Base-by-base conservation (phyloP, 2,888 invertebrate genomes). In the Gnatocerus cornutus region DNA sequence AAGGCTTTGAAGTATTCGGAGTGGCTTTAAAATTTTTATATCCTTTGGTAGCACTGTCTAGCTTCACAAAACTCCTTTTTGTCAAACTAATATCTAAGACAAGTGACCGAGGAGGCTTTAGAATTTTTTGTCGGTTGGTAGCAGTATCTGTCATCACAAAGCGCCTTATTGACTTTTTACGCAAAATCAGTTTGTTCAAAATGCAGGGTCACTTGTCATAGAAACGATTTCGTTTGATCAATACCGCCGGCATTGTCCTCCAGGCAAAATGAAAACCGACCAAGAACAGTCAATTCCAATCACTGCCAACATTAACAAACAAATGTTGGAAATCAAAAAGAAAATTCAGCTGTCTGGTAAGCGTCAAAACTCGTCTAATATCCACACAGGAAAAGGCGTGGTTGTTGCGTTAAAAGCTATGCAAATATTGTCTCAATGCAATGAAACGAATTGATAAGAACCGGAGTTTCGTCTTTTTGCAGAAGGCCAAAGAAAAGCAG, bases 401-500 rank as follows among this genome's bases (percentile, higher is more conserved):
- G 29, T 6, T 16, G 10, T 5, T 37, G 7, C 37, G 37, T 37
- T n/a, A n/a, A 14, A 12, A 45, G 12, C 45, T 14, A 12, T 14
- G 10, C 12, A 14, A 45, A 45, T 14, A 45, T 45, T 45, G 10
- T 45, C 9, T 21, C 21, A 21, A 4, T 21, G 21, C 21, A 21
- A 21, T 21, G 21, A 1, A 21, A 21, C 4, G 4, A 21, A 21
- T 4, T 21, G 21, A 21, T 21, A 21, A 21, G 21, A 21, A 21
- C 21, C 4, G 21, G 21, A 21, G 4, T 21, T 21, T 21, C 4
- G 21, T 21, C 4, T 21, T 21, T 21, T 82, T 82, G 3, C 79
- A 94, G 95, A 95, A 89, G 94, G 95, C 7, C 94, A 94, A 85
- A 89, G 94, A 76, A 94, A 93, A 78, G 94, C 95, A 0, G 89